These are phyloP conservation scores for Eira barbara DNA, from an alignment of 2,113 vertebrate species.

Conservation along the genomic window DNA sequence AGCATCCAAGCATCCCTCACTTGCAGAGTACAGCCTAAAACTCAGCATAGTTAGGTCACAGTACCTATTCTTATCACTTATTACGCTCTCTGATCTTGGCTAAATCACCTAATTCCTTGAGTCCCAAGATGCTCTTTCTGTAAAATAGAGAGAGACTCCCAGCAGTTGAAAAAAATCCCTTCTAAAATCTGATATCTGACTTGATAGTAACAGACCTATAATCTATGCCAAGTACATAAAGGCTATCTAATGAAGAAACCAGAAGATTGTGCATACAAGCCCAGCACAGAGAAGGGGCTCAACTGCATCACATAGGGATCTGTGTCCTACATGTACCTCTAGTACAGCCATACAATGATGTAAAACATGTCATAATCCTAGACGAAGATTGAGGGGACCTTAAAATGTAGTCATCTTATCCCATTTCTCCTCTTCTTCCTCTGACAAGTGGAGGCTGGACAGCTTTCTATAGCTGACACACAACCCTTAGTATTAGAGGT, in stretches of 20 bases:
- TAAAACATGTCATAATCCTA: conserved; percentile 15
- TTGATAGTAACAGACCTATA: background rate
- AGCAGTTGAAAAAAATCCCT: conserved; percentile 24
- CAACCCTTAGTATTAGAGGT: background rate
- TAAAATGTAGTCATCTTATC: conserved; percentile 6
- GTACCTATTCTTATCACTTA: background rate
- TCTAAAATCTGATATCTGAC: conserved; percentile 28
- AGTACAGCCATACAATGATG: background rate
- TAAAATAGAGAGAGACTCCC: background rate
- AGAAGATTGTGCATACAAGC: background rate
- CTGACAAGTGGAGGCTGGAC: background rate
- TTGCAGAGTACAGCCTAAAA: background rate
- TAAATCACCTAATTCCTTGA: background rate
- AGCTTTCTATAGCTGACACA: background rate
- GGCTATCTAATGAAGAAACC: background rate
- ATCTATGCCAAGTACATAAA: background rate
- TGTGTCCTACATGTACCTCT: background rate
- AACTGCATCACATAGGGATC: background rate
- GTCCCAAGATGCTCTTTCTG: background rate
- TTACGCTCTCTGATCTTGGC: background rate
- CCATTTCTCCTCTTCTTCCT: background rate
- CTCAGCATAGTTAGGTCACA: background rate
- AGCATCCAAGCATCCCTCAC: background rate
- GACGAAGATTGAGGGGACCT: background rate
- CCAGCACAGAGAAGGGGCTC: background rate